Percentiles rank a stretch among this genome's conserved stretches.
Conservation (phyloP, 2,113 vertebrate species). For the Promerops cafer region DNA sequence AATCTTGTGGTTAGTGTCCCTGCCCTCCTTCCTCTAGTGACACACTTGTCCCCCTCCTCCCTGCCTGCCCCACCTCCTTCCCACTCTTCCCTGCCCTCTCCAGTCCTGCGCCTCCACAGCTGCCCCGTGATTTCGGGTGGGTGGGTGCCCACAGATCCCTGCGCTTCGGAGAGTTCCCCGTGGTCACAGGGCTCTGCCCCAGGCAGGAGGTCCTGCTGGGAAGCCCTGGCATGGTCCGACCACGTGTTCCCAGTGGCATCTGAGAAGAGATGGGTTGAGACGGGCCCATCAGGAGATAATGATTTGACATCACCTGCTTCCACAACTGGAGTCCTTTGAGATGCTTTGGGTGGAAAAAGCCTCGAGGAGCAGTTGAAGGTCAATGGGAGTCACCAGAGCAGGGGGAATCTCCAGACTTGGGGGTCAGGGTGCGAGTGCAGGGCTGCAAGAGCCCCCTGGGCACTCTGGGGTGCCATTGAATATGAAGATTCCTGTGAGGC, state of each 20-base stretch:
- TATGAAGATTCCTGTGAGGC: not conserved
- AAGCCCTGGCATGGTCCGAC: not conserved
- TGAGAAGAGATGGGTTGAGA: not conserved
- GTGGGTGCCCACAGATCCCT: not conserved
- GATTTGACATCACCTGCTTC: not conserved
- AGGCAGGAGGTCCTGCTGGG: rapidly evolving
- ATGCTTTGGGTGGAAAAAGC: not conserved
- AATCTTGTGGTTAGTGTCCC: constrained; percentile 86
- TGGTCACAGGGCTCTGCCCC: not conserved
- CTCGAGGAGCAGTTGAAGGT: not conserved
- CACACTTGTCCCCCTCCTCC: constrained; percentile 53
- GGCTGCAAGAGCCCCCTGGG: not conserved
- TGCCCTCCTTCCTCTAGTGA: constrained; percentile 72
- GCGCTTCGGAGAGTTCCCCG: not conserved
- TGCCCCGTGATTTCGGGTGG: not conserved
- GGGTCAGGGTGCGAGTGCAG: rapidly evolving
- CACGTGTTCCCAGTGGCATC: not conserved
- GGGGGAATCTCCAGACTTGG: not conserved
- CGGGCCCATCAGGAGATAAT: not conserved
- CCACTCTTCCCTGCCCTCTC: not conserved
- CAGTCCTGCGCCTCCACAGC: constrained; percentile 23
- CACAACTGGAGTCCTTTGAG: not conserved
- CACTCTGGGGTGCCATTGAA: not conserved
- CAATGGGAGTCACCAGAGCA: not conserved
- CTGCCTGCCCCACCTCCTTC: not conserved